Percentiles rank a stretch among this genome's conserved stretches.
Conservation (phyloP, 2,113 vertebrate species). For the Ictidomys tridecemlineatus region DNA sequence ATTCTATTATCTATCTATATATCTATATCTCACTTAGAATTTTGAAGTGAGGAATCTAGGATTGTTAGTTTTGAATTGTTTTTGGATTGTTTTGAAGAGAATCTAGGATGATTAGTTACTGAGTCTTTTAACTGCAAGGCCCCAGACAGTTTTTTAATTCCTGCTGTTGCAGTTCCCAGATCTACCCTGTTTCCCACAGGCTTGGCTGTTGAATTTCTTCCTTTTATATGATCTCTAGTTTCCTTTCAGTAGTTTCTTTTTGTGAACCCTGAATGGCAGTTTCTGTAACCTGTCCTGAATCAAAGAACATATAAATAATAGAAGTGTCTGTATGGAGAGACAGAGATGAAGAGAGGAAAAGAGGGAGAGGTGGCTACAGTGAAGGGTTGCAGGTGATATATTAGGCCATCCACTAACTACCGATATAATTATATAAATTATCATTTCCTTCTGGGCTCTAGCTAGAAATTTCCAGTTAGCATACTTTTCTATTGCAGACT, state of each 20-base stretch:
- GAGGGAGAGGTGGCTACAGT: neutral
- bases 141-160: neutral
- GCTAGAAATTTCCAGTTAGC: slow-evolving; percentile 6
- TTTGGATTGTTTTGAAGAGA: neutral
- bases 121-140: neutral
- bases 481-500: neutral
- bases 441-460: neutral
- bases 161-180: neutral
- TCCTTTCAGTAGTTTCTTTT: neutral
- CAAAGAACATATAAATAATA: slow-evolving; percentile 7
- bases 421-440: slow-evolving; percentile 8
- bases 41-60: neutral
- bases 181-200: neutral
- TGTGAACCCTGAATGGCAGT: neutral
- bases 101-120: neutral
- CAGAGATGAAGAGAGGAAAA: neutral
- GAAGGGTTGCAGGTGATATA: slow-evolving; percentile 29
- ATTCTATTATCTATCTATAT: neutral
- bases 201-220: neutral
- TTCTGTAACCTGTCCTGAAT: slow-evolving; percentile 12
- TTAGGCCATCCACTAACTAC: neutral
- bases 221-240: neutral
- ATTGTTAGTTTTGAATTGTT: neutral
- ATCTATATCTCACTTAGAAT: neutral
- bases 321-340: neutral